Evolutionary conservation across 2,888 invertebrate genomes (phyloP), one percentile per base, ranked within the genome.

Genomic region (Nomada fucata): DNA sequence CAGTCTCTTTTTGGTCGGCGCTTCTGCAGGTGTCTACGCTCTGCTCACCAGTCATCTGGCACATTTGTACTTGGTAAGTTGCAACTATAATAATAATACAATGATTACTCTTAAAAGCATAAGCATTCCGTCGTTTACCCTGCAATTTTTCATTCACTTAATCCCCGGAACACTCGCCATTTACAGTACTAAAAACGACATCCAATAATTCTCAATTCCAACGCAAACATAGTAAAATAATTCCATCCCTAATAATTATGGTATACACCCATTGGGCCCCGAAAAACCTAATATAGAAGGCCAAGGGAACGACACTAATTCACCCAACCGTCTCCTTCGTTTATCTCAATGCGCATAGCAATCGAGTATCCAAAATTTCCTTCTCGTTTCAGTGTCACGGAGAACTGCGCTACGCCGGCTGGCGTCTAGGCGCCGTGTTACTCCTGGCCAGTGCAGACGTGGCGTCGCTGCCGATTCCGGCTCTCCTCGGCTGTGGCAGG

Each of bases 21-120:
- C 98, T 53, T 98, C 98, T 0, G 98, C 97, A 1, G 98, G 98
- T 10, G 97, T 98, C 74, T 98, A 98, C 93, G 97, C 98, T 36
- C 94, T 98, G 86, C 95, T 98, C 82, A 96, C 97, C 69, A 97
- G 98, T 82, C 97, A 98, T 93, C 94, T 98, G 75, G 96, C 98
- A 68, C 97, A 98, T 94, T 96, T 98, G 85, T 94, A 96, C 91
- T 94, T 97, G 94, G 96, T 96, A 93, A 94, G 93, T 91, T 44
- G 23, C 13, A 60, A 59, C 36, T 7, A 7, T 36, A 36, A 36
- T 26, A 36, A 36, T 36, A 7, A 36, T 18, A 15, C 18, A 2
- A 10, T 47, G 11, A 60, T n/a, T n/a, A 44, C 15, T 20, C 29
- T 2, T 2, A 2, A 36, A 10, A 11, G 18, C 26, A 18, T 11